Conservation (phyloP, 2,113 vertebrate species). For the Illadopsis cleaveri region DNA sequence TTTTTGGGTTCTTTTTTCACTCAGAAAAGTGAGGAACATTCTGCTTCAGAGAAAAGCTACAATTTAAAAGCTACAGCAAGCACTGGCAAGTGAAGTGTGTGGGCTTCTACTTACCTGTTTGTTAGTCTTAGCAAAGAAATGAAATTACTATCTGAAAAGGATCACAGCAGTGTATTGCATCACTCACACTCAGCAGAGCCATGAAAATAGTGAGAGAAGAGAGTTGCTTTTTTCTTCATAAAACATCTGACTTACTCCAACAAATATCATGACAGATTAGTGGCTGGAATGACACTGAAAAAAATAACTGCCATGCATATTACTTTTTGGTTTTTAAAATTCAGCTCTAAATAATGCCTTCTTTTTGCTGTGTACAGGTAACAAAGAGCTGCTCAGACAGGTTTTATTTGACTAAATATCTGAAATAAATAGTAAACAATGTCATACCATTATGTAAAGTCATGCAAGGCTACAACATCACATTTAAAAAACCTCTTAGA, state of each 20-base stretch:
- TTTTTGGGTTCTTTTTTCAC: too few species aligned
- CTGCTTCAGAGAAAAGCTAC: neutral
- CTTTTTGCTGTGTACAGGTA: neutral
- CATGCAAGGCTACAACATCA: neutral
- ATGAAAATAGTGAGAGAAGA: neutral
- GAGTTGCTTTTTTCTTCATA: neutral
- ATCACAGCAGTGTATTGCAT: neutral
- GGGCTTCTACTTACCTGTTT: neutral
- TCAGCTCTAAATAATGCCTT: neutral
- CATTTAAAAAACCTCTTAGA: slow-evolving; percentile 42
- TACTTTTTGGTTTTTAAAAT: neutral
- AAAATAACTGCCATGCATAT: neutral
- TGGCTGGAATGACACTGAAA: neutral
- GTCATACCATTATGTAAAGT: slow-evolving; percentile 36
- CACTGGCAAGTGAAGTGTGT: neutral
- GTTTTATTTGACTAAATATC: slow-evolving; percentile 9
- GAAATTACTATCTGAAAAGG: neutral
- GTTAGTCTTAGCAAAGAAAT: neutral
- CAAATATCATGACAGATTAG: neutral
- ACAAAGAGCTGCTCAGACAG: neutral
- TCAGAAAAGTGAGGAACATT: neutral
- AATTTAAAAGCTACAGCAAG: neutral
- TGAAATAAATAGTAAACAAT: slow-evolving; percentile 64
- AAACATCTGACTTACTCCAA: neutral
- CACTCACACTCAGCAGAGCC: neutral